phyloP scores from a whole-genome alignment of 2,797 vertebrate species.

The Toxotes lorentzi region DNA sequence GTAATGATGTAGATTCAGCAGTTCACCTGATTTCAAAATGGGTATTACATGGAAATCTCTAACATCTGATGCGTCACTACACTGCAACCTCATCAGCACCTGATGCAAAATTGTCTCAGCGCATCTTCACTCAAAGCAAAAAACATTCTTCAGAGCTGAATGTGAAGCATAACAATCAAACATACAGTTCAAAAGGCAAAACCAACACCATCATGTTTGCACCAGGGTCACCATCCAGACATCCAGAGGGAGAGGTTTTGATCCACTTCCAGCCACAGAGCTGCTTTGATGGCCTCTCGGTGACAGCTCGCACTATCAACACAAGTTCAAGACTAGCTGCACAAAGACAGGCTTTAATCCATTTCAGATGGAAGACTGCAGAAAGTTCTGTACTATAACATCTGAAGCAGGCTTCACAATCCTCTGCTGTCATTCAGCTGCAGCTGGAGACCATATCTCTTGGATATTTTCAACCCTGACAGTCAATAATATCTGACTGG shows the following conservation, averaged over 20 bases:
- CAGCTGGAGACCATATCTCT: constrained; percentile 71
- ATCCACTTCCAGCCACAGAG: constrained; percentile 49
- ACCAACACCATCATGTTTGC: constrained; percentile 26
- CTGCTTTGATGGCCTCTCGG: constrained; percentile 50
- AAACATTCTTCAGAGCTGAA: background rate
- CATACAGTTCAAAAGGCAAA: constrained; percentile 34
- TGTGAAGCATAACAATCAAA: constrained; percentile 20
- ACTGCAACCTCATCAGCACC: constrained; percentile 16
- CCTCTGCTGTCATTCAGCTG: constrained; percentile 61
- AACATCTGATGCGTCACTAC: background rate
- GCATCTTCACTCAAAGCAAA: constrained; percentile 17
- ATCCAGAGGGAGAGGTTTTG: constrained; percentile 34
- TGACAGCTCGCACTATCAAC: constrained; percentile 56
- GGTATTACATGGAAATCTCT: background rate
- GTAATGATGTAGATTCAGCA: background rate
- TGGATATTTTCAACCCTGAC: constrained; percentile 59
- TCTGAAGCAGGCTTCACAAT: constrained; percentile 67
- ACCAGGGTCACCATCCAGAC: constrained; percentile 35
- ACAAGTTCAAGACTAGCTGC: constrained; percentile 47
- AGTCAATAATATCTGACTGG: constrained; percentile 59
- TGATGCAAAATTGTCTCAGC: constrained; percentile 26
- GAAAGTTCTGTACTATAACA: constrained; percentile 58
- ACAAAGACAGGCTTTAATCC: constrained; percentile 65
- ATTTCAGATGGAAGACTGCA: constrained; percentile 67
- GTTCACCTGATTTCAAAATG: constrained; percentile 3